These are phyloP conservation scores for Cryptus armator DNA, from an alignment of 2,888 invertebrate species.

Conservation along the genomic window DNA sequence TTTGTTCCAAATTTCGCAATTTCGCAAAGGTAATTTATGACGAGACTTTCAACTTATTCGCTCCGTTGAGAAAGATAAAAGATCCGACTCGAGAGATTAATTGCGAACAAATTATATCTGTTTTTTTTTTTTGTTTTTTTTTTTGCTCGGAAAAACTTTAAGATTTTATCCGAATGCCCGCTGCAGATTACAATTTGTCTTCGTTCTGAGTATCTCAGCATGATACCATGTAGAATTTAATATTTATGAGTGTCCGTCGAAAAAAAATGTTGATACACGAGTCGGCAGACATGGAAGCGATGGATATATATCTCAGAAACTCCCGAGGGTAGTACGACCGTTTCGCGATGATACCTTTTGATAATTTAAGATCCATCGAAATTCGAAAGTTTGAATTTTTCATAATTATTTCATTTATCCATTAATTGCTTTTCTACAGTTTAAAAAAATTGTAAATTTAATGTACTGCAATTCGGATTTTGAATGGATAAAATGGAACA, in stretches of 20 bases:
- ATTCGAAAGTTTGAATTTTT: background rate
- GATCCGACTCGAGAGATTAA: constrained; percentile 5
- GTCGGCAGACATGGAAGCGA: background rate
- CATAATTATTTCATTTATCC: background rate
- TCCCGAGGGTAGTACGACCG: background rate
- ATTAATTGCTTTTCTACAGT: background rate
- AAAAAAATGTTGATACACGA: constrained; percentile 3
- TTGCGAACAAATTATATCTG: constrained; percentile 11
- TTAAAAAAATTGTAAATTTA: too few relatives aligned
- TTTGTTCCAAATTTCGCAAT: background rate
- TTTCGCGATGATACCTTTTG: background rate
- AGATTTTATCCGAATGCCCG: background rate
- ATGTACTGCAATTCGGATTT: too few relatives aligned
- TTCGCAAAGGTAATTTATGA: background rate
- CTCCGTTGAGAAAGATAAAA: background rate
- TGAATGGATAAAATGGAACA: too few relatives aligned
- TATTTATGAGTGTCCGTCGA: background rate
- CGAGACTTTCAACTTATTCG: background rate
- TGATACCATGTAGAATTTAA: background rate
- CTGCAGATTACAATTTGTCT: background rate
- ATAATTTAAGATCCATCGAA: too few relatives aligned
- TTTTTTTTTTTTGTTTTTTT: background rate
- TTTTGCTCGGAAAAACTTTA: background rate
- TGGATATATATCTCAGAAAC: background rate
- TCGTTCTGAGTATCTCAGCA: background rate